A percentile compares a stretch with the other conserved stretches of the same genome.
Evolutionary conservation across 2,113 vertebrate genomes (phyloP).

Genomic region (Strigops habroptila): DNA sequence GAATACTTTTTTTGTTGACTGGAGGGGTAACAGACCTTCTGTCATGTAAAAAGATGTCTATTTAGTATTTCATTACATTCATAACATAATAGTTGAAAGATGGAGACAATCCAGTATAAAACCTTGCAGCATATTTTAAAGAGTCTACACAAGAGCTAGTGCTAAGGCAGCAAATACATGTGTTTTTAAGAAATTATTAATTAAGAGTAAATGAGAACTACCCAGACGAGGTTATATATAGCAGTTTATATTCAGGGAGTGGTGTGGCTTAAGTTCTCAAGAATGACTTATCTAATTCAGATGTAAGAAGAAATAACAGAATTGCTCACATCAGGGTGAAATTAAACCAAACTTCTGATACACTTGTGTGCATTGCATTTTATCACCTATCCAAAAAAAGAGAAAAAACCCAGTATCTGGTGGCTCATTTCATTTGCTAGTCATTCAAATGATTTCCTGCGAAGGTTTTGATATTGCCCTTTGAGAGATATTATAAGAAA

Average conservation of each 20-base stretch:
- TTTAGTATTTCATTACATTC: background rate
- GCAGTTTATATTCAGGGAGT: background rate
- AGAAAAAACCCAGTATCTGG: background rate
- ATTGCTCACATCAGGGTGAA: background rate
- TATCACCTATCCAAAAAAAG: background rate
- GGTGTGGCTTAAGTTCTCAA: background rate
- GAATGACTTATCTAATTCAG: background rate
- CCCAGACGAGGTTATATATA: background rate
- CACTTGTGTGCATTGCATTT: background rate
- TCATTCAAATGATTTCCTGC: constrained; percentile 19
- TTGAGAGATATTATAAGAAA: constrained; percentile 17
- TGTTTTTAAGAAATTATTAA: background rate
- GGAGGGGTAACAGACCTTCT: background rate
- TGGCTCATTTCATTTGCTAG: constrained; percentile 2
- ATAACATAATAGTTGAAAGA: background rate
- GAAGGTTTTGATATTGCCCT: constrained; percentile 17
- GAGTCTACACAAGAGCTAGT: background rate
- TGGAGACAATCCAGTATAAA: background rate
- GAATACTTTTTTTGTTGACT: background rate
- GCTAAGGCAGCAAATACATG: background rate
- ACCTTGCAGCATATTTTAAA: background rate
- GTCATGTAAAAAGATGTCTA: background rate
- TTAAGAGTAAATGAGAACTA: background rate
- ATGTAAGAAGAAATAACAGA: background rate
- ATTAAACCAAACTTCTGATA: background rate